Base-by-base conservation (phyloP, 2,888 invertebrate genomes). In the Polymixis flavicincta region DNA sequence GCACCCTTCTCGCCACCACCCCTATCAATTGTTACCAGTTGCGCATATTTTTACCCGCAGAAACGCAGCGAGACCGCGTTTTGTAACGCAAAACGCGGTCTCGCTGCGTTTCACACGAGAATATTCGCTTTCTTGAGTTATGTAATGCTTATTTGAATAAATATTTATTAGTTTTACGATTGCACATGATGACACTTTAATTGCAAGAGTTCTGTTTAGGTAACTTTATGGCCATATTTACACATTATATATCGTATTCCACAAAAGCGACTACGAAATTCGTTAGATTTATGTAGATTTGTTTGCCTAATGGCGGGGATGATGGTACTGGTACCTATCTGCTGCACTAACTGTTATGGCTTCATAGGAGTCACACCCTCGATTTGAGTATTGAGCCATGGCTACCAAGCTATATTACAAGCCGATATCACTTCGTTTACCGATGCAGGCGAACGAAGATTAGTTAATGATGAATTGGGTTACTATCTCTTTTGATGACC, bases 11-110 rank as follows among this genome's bases (percentile, higher is more conserved):
- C 89, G 76, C 84, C 80, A 83, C 87, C 89, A 88, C 92, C 92
- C 95, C 94, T 93, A 93, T 93, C 95, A 94, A 95, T 94, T 94
- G 95, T 95, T 94, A 93, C 94, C 93, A 94, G 94, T 94, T 94
- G 94, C 94, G 94, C 95, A 94, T 94, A 95, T 94, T 94, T 95
- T 95, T 94, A 92, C 88, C 90, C 90, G 86, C 91, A 89, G 90
- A 91, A 90, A 92, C 90, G 82, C 77, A 87, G 86, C 87, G 88
- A 86, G 88, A 87, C 82, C 85, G 85, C 86, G 84, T 88, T 89
- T 87, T 82, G n/a, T n/a, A n/a, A n/a, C n/a, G n/a, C n/a, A n/a
- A n/a, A n/a, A n/a, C n/a, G n/a, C n/a, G n/a, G n/a, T n/a, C n/a
- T n/a, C n/a, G n/a, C n/a, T n/a, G 84, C 81, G 86, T 88, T 86